Evolutionary conservation across 1,140 invertebrate genomes (phyloP), one percentile per base, ranked within the genome.

Genomic region (Drosophila pseudoananassae): DNA sequence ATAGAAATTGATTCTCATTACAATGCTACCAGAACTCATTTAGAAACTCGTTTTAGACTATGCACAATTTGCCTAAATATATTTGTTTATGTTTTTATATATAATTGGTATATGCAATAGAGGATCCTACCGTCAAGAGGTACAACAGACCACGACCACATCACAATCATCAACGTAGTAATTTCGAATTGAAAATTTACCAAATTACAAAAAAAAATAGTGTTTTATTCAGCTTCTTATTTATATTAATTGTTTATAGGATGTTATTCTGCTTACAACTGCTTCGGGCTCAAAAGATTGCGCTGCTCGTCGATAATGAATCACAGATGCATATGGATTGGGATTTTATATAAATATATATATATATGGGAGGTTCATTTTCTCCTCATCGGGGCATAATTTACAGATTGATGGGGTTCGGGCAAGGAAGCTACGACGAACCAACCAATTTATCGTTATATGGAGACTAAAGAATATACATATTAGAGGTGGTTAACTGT

Each of bases 291-390:
- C 43, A 50, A 55, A 51, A 66, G 59, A 50, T 57, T 74, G 64
- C 71, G 81, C 82, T 87, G 74, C 60, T 85, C 57, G 78, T 81
- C 81, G 60, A 57, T 75, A 63, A 50, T 76, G 82, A 85, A 87
- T 85, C 81, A 85, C 81, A 85, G 82, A 58, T 76, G 77, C 76
- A 85, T 78, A 61, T 56, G 40, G 56, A 45, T 27, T 63, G 71
- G 63, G 50, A 57, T 58, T 50, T 15, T 43, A 51, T 72, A 56
- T 50, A 66, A 38, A 60, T 49, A 51, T 58, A 57, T 69, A 60
- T 63, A 53, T 54, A 63, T 56, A 40, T 36, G 70, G 52, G 60
- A 60, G 53, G n/a, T 17, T 74, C 76, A 60, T 59, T 71, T 64
- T 83, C 56, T 70, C 47, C 66, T 59, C 33, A 50, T 33, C 57